Conservation (phyloP, 2,888 invertebrate species). For the Dicyrtomina minuta region DNA sequence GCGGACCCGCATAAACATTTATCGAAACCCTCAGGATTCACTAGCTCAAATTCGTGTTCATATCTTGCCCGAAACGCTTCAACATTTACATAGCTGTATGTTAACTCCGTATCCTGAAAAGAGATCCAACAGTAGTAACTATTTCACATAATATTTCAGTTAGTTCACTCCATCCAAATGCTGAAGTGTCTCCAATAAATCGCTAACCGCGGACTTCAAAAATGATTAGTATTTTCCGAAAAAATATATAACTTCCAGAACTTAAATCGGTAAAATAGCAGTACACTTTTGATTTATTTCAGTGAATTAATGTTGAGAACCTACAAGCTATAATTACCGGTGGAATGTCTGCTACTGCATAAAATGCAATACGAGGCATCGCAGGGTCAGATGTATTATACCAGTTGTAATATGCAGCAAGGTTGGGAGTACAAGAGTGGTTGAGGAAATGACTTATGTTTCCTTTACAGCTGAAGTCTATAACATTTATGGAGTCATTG, state of each 20-base stretch:
- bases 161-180: no score
- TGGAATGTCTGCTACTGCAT: slow-evolving; percentile 11
- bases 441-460: slow-evolving; percentile 26
- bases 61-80: not conserved
- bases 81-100: slow-evolving; percentile 23
- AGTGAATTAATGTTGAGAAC: no score
- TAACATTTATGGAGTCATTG: not conserved
- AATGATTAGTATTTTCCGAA: no score
- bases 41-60: not conserved
- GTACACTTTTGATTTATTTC: no score
- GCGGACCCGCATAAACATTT: slow-evolving; percentile 12
- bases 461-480: slow-evolving; percentile 25
- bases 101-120: slow-evolving; percentile 24
- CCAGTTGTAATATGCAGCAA: not conserved
- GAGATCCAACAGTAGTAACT: not conserved
- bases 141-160: not conserved
- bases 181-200: no score
- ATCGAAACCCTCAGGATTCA: slow-evolving; percentile 12
- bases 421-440: slow-evolving; percentile 28
- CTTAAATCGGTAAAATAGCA: no score
- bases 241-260: no score
- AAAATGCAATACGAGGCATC: slow-evolving; percentile 15
- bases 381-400: not conserved
- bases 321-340: no score
- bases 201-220: no score